phyloP scores from a whole-genome alignment of 2,797 vertebrate species.

The Dermochelys coriacea region DNA sequence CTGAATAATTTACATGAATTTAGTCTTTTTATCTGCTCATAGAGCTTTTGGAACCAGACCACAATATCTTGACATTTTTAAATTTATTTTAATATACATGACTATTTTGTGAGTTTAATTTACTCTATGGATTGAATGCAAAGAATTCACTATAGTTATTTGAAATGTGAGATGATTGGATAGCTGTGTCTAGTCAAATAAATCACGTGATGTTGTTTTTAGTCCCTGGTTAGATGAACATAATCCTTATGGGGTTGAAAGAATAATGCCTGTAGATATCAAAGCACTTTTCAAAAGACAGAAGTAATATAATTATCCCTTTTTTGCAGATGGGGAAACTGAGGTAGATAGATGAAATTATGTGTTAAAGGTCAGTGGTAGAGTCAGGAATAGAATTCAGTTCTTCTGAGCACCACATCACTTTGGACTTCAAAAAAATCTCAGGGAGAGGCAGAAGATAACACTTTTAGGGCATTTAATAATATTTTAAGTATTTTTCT shows the following conservation, averaged over 20 bases:
- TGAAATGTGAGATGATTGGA: not conserved
- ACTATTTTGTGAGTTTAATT: not conserved
- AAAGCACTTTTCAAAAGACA: too few relatives aligned
- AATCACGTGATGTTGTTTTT: not conserved
- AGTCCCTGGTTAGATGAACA: not conserved
- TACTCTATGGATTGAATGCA: not conserved
- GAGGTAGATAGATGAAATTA: too few relatives aligned
- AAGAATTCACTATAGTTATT: not conserved
- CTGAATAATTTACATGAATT: not conserved
- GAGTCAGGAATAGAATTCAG: too few relatives aligned
- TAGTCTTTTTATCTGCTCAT: not conserved
- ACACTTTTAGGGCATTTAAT: too few relatives aligned
- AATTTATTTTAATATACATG: not conserved
- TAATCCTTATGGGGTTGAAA: not conserved
- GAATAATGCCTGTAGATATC: not conserved
- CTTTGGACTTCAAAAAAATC: too few relatives aligned
- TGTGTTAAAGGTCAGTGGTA: too few relatives aligned
- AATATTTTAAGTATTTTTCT: too few relatives aligned
- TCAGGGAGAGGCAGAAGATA: too few relatives aligned
- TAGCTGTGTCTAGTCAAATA: not conserved
- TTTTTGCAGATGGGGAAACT: too few relatives aligned
- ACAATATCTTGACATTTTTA: not conserved
- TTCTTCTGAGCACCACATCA: too few relatives aligned
- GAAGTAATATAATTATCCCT: too few relatives aligned
- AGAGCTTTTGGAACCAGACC: not conserved